Percentiles rank a stretch among this genome's conserved stretches.
These are phyloP conservation scores for Pseudomyrmex sp. DNA, from an alignment of 1,140 invertebrate species.

Conservation along the genomic window DNA sequence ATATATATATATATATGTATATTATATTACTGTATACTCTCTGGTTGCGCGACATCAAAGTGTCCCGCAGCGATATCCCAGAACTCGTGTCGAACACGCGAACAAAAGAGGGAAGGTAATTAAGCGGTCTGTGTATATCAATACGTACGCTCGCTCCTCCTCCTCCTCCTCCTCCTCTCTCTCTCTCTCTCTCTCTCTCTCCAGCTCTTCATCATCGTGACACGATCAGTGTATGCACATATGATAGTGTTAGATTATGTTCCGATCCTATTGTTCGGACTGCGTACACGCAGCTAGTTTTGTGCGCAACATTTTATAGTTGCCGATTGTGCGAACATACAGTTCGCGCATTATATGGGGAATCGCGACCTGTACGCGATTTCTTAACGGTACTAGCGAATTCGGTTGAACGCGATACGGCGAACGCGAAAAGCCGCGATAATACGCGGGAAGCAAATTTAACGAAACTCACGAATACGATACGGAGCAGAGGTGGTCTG, in stretches of 20 bases:
- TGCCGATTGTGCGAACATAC: background rate
- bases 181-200: too few species aligned
- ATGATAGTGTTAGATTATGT: conserved; percentile 51
- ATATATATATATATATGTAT: background rate
- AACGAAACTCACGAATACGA: background rate
- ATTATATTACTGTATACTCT: background rate
- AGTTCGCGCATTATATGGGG: background rate
- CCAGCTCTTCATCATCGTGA: conserved; percentile 10
- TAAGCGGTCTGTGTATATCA: conserved; percentile 56
- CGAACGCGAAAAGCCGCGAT: background rate
- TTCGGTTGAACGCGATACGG: background rate
- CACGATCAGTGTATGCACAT: conserved; percentile 37
- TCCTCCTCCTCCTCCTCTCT: background rate
- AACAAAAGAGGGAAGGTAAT: conserved; percentile 31
- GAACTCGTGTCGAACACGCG: conserved; percentile 40
- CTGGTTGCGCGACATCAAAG: conserved; percentile 33
- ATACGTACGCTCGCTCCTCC: background rate
- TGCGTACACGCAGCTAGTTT: background rate
- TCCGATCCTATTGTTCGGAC: conserved; percentile 27
- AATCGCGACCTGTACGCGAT: background rate
- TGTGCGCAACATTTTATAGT: conserved; percentile 25
- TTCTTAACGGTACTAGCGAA: conserved; percentile 4
- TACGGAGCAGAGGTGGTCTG: background rate
- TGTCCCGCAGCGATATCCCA: conserved; percentile 45
- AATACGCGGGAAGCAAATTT: background rate